Percentiles rank a stretch among this genome's conserved stretches.
Conservation (phyloP, 1,140 invertebrate genomes). For the Aphis gossypii region DNA sequence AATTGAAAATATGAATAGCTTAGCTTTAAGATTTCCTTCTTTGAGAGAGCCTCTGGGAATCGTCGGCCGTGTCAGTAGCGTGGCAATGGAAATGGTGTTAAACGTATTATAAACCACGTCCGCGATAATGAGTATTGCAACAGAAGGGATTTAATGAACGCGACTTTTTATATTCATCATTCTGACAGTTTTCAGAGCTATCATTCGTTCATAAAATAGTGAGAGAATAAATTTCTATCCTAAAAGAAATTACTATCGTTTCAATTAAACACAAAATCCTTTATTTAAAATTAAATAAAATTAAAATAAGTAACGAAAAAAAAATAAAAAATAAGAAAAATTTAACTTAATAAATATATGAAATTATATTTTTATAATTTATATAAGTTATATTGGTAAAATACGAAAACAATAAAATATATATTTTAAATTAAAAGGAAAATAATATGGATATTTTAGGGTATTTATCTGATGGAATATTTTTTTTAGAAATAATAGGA, state of each 20-base stretch:
- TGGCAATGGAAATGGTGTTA: neutral
- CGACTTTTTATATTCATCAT: conserved; percentile 48
- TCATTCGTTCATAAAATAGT: neutral
- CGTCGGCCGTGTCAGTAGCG: neutral
- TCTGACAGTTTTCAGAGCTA: neutral
- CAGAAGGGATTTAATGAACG: conserved; percentile 47
- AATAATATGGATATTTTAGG: neutral
- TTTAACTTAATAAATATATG: neutral
- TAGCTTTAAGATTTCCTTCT: conserved; percentile 26
- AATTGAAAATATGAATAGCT: conserved; percentile 18
- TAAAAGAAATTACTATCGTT: conserved; percentile 10
- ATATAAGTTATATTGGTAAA: neutral
- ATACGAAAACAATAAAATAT: neutral
- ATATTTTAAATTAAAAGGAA: neutral
- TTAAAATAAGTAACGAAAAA: neutral
- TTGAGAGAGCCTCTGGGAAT: neutral
- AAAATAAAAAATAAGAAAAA: neutral
- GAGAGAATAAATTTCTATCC: neutral
- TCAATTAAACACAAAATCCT: conserved; percentile 12
- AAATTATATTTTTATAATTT: neutral
- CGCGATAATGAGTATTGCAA: conserved; percentile 45
- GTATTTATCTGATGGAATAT: neutral
- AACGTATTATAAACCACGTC: conserved; percentile 40
- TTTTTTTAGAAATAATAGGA: neutral
- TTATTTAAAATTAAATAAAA: neutral